phyloP scores from a whole-genome alignment of 2,888 invertebrate genomes.

The Drosophila heteroneura region DNA sequence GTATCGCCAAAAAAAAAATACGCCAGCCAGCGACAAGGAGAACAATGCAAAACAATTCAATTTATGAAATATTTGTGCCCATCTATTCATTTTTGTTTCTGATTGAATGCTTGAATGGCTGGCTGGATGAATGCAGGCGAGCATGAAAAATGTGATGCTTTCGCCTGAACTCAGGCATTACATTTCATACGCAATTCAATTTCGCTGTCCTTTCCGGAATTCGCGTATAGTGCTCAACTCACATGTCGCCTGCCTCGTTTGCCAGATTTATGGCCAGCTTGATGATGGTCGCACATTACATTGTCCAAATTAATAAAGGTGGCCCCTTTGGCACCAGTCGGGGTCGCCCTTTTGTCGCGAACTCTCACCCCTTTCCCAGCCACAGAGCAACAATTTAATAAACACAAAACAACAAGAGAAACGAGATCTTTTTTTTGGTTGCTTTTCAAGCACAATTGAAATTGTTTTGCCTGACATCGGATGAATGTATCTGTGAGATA shows the following conservation, averaged over 20 bases:
- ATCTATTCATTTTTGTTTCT: conserved; percentile 26
- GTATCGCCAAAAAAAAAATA: neutral
- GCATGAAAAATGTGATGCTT: conserved; percentile 48
- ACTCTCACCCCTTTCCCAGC: conserved; percentile 59
- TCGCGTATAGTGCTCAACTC: conserved; percentile 30
- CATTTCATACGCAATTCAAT: conserved; percentile 67
- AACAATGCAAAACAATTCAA: conserved; percentile 72
- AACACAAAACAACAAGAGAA: conserved; percentile 60
- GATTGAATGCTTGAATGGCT: conserved; percentile 41
- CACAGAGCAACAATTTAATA: conserved; percentile 67
- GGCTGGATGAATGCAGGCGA: conserved; percentile 40
- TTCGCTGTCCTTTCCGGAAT: conserved; percentile 21
- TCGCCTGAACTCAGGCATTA: conserved; percentile 39
- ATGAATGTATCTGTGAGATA: conserved; percentile 30
- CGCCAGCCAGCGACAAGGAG: conserved; percentile 29
- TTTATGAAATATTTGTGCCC: conserved; percentile 65
- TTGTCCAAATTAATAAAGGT: conserved; percentile 79
- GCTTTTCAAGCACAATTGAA: conserved; percentile 64
- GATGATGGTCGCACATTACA: conserved; percentile 58
- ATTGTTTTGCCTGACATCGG: conserved; percentile 55
- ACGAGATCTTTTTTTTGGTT: conserved; percentile 54
- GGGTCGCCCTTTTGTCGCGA: conserved; percentile 31
- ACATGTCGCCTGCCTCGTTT: conserved; percentile 39
- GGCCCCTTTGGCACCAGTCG: conserved; percentile 26
- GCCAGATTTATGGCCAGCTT: conserved; percentile 73